Percentiles rank a stretch among this genome's conserved stretches.
Conservation (phyloP, 2,888 invertebrate genomes). For the Rhagonycha lutea region DNA sequence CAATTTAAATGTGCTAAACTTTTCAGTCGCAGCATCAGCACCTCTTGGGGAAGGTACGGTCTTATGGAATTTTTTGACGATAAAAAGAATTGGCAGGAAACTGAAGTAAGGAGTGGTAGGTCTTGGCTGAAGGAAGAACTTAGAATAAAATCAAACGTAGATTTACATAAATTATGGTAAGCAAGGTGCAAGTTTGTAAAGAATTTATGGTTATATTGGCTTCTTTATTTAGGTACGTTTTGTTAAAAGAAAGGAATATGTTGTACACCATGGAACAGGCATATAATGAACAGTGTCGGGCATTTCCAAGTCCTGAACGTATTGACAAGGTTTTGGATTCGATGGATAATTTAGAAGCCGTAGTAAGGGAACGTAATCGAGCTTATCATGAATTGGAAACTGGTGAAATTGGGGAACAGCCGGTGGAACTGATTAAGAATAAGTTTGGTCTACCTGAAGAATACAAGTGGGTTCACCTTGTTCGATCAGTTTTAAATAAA, state of each 20-base stretch:
- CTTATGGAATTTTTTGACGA: constrained; percentile 91
- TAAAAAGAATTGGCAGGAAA: constrained; percentile 80
- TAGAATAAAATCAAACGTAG: constrained; percentile 90
- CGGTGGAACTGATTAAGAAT: constrained; percentile 62
- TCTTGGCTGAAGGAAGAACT: constrained; percentile 90
- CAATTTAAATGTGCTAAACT: not conserved
- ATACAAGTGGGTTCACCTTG: constrained; percentile 52
- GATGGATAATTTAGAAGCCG: constrained; percentile 90
- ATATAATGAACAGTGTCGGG: constrained; percentile 64
- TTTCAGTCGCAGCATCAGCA: constrained; percentile 33
- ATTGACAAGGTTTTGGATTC: constrained; percentile 92
- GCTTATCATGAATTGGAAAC: constrained; percentile 91
- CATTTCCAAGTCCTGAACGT: constrained; percentile 91
- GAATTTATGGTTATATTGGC: not conserved
- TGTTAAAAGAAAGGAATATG: constrained; percentile 97
- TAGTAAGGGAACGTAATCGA: constrained; percentile 88
- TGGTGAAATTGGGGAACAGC: constrained; percentile 81
- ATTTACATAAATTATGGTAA: constrained; percentile 96
- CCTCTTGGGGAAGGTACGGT: constrained; percentile 55
- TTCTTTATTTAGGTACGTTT: constrained; percentile 64
- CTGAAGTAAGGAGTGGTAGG: constrained; percentile 78
- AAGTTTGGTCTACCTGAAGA: constrained; percentile 65
- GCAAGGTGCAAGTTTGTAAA: not conserved
- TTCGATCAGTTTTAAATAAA: not conserved
- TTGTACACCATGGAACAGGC: constrained; percentile 93